A percentile compares a stretch with the other conserved stretches of the same genome.
Evolutionary conservation across 2,113 vertebrate species (phyloP).

Genomic region (Potamarius usumacintae): DNA sequence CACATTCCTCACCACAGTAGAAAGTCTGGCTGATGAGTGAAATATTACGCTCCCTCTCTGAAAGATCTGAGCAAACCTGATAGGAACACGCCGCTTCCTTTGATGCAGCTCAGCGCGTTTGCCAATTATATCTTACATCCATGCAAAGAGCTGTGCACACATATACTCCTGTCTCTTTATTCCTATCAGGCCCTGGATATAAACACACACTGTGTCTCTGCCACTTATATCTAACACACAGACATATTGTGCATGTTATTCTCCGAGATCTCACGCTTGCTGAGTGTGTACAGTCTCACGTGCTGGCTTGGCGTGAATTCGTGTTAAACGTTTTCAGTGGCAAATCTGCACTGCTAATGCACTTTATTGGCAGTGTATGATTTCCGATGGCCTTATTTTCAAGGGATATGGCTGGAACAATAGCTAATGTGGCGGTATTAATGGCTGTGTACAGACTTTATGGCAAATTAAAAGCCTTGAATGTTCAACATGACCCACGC

Average conservation of each 20-base stretch:
- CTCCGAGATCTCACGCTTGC: background rate
- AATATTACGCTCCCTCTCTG: slow-evolving; percentile 72
- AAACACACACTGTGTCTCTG: background rate
- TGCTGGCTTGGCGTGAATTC: slow-evolving; percentile 4
- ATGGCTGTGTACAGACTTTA: slow-evolving; percentile 72
- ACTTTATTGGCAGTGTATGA: slow-evolving; percentile 57
- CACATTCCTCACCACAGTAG: slow-evolving; percentile 76
- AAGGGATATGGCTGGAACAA: slow-evolving; percentile 67
- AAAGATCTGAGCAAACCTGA: slow-evolving; percentile 59
- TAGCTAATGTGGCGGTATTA: slow-evolving; percentile 69
- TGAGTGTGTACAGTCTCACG: background rate
- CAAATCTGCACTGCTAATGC: slow-evolving; percentile 63
- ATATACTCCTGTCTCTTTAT: slow-evolving; percentile 33
- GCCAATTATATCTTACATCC: slow-evolving; percentile 46
- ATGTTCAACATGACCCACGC: slow-evolving; percentile 75
- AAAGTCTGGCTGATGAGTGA: slow-evolving; percentile 80
- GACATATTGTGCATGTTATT: background rate
- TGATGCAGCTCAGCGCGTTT: slow-evolving; percentile 49
- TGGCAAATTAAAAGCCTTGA: slow-evolving; percentile 77
- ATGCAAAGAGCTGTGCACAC: slow-evolving; percentile 53
- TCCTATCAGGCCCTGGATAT: background rate
- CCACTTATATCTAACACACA: background rate
- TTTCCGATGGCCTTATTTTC: slow-evolving; percentile 69
- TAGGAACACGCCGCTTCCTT: slow-evolving; percentile 40
- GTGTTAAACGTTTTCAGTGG: slow-evolving; percentile 53